Percentiles rank a stretch among this genome's conserved stretches.
Conservation (phyloP, 2,888 invertebrate genomes). For the Protonemura montana region DNA sequence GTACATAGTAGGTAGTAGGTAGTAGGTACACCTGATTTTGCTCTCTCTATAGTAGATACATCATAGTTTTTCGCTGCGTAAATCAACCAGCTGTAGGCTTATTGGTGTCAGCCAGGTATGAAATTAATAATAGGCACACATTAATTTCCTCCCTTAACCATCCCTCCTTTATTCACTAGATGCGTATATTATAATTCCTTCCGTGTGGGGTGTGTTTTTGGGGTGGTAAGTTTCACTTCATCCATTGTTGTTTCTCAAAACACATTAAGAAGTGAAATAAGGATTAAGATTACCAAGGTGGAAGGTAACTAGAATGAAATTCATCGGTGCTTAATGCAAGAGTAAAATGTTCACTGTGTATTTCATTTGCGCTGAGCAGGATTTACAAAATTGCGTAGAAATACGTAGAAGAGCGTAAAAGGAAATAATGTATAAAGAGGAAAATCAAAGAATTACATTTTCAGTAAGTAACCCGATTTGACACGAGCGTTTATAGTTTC, state of each 20-base stretch:
- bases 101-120: slow-evolving; percentile 49
- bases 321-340: background rate
- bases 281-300: slow-evolving; percentile 5
- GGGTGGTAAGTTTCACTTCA: background rate
- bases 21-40: too few relatives aligned
- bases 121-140: slow-evolving; percentile 46
- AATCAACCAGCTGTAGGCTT: slow-evolving; percentile 43
- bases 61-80: slow-evolving; percentile 33
- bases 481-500: background rate
- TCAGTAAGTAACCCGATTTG: background rate
- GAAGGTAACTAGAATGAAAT: background rate
- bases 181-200: background rate
- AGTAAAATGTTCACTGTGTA: background rate
- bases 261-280: slow-evolving; percentile 12
- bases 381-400: background rate
- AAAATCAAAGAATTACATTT: background rate
- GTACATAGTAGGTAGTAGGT: too few relatives aligned
- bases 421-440: background rate
- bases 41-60: too few relatives aligned
- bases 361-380: background rate
- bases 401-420: background rate
- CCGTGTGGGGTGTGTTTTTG: background rate
- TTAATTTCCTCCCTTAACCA: slow-evolving; percentile 38
- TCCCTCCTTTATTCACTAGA: slow-evolving; percentile 25
- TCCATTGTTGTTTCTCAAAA: slow-evolving; percentile 12